Base-by-base conservation (phyloP, 1,140 invertebrate species). In the Muscidifurax raptorellus region DNA sequence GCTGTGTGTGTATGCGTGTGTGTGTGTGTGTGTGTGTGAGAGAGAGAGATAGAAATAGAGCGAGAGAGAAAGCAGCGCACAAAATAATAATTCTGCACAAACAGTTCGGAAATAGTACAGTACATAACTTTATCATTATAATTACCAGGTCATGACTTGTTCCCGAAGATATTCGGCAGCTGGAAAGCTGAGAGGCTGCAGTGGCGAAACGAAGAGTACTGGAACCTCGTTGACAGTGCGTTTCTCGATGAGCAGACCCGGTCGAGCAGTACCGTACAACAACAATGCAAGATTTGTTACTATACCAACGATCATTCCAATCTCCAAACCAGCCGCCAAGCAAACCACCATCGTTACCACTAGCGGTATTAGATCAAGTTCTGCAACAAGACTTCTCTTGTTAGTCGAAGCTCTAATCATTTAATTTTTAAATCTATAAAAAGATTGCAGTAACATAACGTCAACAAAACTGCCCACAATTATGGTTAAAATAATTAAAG, bases 251-350 rank as follows among this genome's bases (percentile, higher is more conserved):
- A 89, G 72, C 30, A 96, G 89, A 28, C 92, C 92, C 2, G 96
- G 96, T 86, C 95, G 92, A 0, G 96, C 95, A 78, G 94, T 93
- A 44, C 94, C 93, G 90, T 96, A 96, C 28, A 97, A 90, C 64
- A 97, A 90, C 83, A 96, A 94, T 4, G 95, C 85, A 18, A 97
- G 87, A 89, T 96, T 96, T n/a, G 95, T 90, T 7, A 89, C 93
- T 79, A 96, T 95, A 6, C 96, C 96, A 84, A 95, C 93, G 5
- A 96, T 88, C 89, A 97, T 96, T 15, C 96, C 96, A 90, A 95
- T 96, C 91, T 97, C 95, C n/a, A 96, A 89, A 84, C 95, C 95
- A 30, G 95, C 88, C 30, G 94, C 89, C 30, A 96, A 88, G 82
- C 95, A 96, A 52, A 92, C 91, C 6, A 96, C 83, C 81, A 96